phyloP scores from a whole-genome alignment of 1,140 invertebrate species.

The Patella vulgata region DNA sequence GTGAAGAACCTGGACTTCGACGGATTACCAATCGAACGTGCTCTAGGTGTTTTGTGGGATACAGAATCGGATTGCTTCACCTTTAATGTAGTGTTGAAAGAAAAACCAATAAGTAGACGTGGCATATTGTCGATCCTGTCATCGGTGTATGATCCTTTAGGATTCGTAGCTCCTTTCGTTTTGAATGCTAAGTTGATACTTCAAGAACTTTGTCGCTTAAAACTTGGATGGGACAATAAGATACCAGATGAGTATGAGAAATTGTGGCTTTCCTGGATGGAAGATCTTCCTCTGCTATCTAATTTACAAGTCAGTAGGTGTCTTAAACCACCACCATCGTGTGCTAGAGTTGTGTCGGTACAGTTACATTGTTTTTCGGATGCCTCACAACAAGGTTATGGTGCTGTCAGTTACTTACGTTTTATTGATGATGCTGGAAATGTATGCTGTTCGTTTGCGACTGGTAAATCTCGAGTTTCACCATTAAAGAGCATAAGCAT shows the following conservation, averaged over 20 bases:
- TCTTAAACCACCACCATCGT: slow-evolving; percentile 31
- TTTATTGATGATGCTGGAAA: not conserved
- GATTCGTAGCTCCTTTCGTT: slow-evolving; percentile 28
- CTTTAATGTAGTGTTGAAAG: slow-evolving; percentile 12
- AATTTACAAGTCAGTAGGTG: slow-evolving; percentile 8
- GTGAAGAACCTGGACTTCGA: slow-evolving; percentile 13
- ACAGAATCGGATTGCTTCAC: slow-evolving; percentile 14
- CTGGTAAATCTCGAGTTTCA: slow-evolving; percentile 25
- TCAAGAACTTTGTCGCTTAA: not conserved
- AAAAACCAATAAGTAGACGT: slow-evolving; percentile 27
- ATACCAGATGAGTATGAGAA: slow-evolving; percentile 6
- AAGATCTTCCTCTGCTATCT: slow-evolving; percentile 10
- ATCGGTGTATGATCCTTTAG: too few relatives aligned
- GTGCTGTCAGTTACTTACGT: slow-evolving; percentile 24
- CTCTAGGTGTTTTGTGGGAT: slow-evolving; percentile 28
- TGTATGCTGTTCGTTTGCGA: slow-evolving; percentile 11
- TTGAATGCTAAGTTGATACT: slow-evolving; percentile 29
- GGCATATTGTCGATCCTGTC: slow-evolving; percentile 18
- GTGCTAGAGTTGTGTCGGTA: slow-evolving; percentile 59
- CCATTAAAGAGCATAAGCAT: slow-evolving; percentile 23
- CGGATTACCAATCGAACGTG: slow-evolving; percentile 18
- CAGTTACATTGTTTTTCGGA: slow-evolving; percentile 26
- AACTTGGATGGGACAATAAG: slow-evolving; percentile 29
- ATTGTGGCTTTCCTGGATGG: slow-evolving; percentile 25
- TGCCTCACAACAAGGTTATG: slow-evolving; percentile 26